A percentile compares a stretch with the other conserved stretches of the same genome.
These are phyloP conservation scores for Heliconius cydno DNA, from an alignment of 2,888 invertebrate species.

Conservation along the genomic window DNA sequence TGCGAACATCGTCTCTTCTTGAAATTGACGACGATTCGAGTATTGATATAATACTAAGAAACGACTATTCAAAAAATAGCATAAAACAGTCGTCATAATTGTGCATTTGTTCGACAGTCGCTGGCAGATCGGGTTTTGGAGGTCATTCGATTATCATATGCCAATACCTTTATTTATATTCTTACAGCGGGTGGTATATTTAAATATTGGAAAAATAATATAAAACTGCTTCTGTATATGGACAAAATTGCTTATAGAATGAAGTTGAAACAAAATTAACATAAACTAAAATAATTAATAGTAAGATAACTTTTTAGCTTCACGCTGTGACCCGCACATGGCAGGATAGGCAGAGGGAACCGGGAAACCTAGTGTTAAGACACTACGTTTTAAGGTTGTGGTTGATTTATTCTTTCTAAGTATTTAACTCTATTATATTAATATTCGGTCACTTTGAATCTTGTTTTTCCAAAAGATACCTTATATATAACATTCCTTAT, in stretches of 20 bases:
- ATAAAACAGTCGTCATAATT: conserved; percentile 21
- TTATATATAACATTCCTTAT: conserved; percentile 38
- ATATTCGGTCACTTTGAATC: neutral
- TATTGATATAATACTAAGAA: conserved; percentile 16
- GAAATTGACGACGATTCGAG: neutral
- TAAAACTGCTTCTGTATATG: conserved; percentile 19
- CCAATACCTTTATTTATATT: neutral
- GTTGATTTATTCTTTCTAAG: too few relatives aligned
- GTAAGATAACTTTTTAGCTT: neutral
- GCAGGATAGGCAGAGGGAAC: too few relatives aligned
- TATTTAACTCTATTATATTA: neutral
- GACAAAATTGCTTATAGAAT: neutral
- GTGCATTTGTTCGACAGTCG: conserved; percentile 8
- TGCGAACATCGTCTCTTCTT: neutral
- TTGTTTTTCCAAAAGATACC: neutral
- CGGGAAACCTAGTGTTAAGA: too few relatives aligned
- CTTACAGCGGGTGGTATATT: conserved; percentile 14
- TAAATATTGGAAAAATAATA: conserved; percentile 11
- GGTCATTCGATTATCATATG: conserved; percentile 15
- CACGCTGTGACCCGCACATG: too few relatives aligned
- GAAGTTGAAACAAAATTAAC: neutral
- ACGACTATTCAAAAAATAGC: neutral
- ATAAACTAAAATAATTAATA: neutral
- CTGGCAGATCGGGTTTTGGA: conserved; percentile 13
- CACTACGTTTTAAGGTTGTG: too few relatives aligned